phyloP scores from a whole-genome alignment of 2,797 vertebrate species.

The Sciurus vulgaris region DNA sequence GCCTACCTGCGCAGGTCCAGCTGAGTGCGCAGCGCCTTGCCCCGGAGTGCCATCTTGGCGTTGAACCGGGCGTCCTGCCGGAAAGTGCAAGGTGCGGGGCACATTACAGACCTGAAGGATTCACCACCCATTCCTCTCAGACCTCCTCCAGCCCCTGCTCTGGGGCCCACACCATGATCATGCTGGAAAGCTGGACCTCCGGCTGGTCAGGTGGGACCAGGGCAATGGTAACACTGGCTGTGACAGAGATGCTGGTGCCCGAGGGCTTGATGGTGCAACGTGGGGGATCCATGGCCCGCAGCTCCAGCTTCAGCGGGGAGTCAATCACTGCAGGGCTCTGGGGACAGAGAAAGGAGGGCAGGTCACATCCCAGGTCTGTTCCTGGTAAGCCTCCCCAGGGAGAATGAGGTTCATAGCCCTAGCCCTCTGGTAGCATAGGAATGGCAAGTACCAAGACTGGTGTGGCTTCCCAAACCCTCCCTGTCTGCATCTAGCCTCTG shows the following conservation, averaged over 20 bases:
- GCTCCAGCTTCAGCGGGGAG: constrained; percentile 91
- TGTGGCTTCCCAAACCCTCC: not conserved
- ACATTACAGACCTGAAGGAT: not conserved
- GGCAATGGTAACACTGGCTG: constrained; percentile 91
- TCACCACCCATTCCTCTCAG: not conserved
- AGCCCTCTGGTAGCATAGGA: not conserved
- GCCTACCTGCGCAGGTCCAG: constrained; percentile 94
- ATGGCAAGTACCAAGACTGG: not conserved
- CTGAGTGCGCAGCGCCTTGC: constrained; percentile 92
- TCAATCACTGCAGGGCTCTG: constrained; percentile 93
- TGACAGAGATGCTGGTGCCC: constrained; percentile 92
- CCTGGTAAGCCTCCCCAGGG: not conserved
- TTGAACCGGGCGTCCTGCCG: constrained; percentile 88
- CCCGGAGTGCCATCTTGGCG: constrained; percentile 93
- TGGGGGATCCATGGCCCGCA: constrained; percentile 91
- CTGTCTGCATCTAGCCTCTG: not conserved
- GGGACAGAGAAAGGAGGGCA: not conserved
- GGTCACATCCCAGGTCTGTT: not conserved
- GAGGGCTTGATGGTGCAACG: constrained; percentile 93
- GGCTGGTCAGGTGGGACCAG: constrained; percentile 88
- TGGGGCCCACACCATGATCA: constrained; percentile 92
- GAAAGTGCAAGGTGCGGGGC: not conserved
- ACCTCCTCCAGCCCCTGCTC: not conserved
- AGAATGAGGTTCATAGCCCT: not conserved
- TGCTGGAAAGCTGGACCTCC: constrained; percentile 93